Base-by-base conservation (phyloP, 2,888 invertebrate genomes). In the Falcaria lacertinaria region DNA sequence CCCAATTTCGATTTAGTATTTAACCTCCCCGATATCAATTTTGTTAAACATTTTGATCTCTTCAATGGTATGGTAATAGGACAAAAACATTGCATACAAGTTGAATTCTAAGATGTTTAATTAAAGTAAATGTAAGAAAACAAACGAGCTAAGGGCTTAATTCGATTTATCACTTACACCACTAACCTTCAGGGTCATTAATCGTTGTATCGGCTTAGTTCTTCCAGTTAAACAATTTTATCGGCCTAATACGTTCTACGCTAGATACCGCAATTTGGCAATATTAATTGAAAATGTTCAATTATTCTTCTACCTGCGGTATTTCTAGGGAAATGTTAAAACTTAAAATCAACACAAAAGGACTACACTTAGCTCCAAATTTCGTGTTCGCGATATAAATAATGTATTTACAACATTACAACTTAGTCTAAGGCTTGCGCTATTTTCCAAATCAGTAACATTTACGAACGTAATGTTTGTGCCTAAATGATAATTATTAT, bases 131-230 rank as follows among this genome's bases (percentile, higher is more conserved):
- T 19, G 14, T 14, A 0, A 19, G 11, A 36, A 36, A 36, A 13
- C 14, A 13, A 14, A 14, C 16, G 28, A 13, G 33, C 11, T 25
- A 47, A 16, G 17, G 34, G 39, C 41, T 33, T 38, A 47, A 55
- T 46, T 44, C 47, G 48, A 68, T 61, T 51, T 43, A 56, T 54
- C 66, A 60, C 48, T 47, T 58, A 55, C 47, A 61, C 57, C 54
- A 52, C 49, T 48, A 59, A 60, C 48, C 50, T 59, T 53, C 44
- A 73, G 68, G 65, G 68, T 68, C 51, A 64, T 64, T 62, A 70
- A 73, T 86, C 84, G 87, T 85, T 86, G 85, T 85, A 81, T 82
- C 52, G 60, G 69, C 70, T 80, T 67, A 81, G 78, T 80, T 83
- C 77, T 72, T 76, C 64, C 69, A 74, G 64, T 80, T 72, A 64